A percentile compares a stretch with the other conserved stretches of the same genome.
phyloP scores from a whole-genome alignment of 2,797 vertebrate species.

The Oryzias sinensis region DNA sequence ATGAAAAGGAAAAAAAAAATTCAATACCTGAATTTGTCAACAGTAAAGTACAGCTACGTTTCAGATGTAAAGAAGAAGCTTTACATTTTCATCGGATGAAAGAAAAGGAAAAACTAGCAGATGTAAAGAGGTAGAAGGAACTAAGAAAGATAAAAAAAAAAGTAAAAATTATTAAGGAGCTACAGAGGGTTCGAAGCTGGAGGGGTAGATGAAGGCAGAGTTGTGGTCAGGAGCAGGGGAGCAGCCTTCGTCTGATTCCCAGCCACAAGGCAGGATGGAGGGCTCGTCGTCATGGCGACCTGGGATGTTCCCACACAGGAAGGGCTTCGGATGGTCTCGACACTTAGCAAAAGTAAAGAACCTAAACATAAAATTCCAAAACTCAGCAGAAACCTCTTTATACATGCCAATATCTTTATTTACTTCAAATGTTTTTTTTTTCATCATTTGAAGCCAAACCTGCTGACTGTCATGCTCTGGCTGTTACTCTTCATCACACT shows the following conservation, averaged over 20 bases:
- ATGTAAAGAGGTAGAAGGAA: no score
- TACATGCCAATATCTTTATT: neutral
- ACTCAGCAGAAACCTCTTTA: neutral
- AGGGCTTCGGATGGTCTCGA: conserved; percentile 66
- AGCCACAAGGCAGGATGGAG: conserved; percentile 50
- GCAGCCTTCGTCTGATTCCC: conserved; percentile 59
- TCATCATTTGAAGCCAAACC: conserved; percentile 48
- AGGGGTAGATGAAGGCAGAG: conserved; percentile 74
- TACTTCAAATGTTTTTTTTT: neutral
- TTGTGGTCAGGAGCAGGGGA: conserved; percentile 83
- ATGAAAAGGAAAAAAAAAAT: no score
- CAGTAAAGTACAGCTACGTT: no score
- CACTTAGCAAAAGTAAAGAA: conserved; percentile 76
- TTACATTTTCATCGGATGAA: no score
- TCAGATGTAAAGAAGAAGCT: no score
- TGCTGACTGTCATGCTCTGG: conserved; percentile 62
- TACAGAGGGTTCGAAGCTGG: conserved; percentile 7
- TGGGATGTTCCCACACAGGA: conserved; percentile 66
- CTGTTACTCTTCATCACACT: conserved; percentile 78
- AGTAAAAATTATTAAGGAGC: no score
- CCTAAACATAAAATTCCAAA: conserved; percentile 53
- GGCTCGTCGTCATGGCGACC: conserved; percentile 57
- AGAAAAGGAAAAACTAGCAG: no score
- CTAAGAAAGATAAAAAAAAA: no score
- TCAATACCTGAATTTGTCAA: no score